Base-by-base conservation (phyloP, 2,888 invertebrate species). In the Venustoraphidia nigricollis region DNA sequence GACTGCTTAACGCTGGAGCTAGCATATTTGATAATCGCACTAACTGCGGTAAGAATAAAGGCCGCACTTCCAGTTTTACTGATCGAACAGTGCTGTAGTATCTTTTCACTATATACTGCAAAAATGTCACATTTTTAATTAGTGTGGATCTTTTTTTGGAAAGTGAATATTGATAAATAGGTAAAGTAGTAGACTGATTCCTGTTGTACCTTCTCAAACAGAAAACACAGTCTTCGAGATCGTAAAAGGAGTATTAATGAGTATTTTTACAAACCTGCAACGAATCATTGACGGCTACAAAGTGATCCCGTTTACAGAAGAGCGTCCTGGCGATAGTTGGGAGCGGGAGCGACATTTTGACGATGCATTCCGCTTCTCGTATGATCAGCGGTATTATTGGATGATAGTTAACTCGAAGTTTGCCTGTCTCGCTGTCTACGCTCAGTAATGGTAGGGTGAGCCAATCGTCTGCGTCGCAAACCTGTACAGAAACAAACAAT, bases 31-130 rank as follows among this genome's bases (percentile, higher is more conserved):
- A 85, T 10, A 95, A 73, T 27, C 84, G 80, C 34, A 88, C 83
- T 52, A 93, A 72, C 70, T 93, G 92, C 0, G 92, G 91, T 36
- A 91, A 72, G 62, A 95, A 82, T 45, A 96, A 70, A 17, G 91
- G 89, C n/a, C 93, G 77, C 11, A 94, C 88, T 68, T 93, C 93
- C 41, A 83, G 67, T 60, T 90, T 89, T 0, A 90, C 89, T 35
- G 79, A 76, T 47, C 77, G 74, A 0, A 87, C 82, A 2, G 82
- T 81, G 43, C 72, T 69, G 36, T 83, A 67, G 58, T 87, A 87
- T 63, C 86, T 81, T 60, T 85, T 81, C 49, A 90, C 73, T 41
- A 90, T 72, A 61, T 85, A 79, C 81, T 89, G 67, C 36, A 63
- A 62, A 50, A 53, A 48, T 52, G 46, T 40, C 49, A 38, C 50